These are phyloP conservation scores for Lagopus muta DNA, from an alignment of 2,113 vertebrate genomes.

Conservation along the genomic window DNA sequence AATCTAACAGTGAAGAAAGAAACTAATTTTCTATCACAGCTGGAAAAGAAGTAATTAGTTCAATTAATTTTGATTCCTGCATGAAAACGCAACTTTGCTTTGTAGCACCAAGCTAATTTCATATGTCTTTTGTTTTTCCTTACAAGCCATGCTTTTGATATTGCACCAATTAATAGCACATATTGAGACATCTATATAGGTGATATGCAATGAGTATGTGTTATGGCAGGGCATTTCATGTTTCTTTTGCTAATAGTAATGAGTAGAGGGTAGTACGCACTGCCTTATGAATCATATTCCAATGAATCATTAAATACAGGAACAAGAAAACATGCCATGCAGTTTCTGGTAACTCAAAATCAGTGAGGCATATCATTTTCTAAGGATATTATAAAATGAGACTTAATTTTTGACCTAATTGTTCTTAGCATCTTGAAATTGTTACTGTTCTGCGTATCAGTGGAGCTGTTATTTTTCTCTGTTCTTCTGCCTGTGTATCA, in stretches of 20 bases:
- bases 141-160: neutral
- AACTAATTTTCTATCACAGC: neutral
- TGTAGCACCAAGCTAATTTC: neutral
- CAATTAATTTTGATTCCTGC: neutral
- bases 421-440: neutral
- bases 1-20: neutral
- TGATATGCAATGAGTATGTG: neutral
- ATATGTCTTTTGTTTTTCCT: neutral
- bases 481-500: neutral
- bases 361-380: neutral
- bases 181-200: neutral
- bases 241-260: neutral
- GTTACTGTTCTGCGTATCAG: neutral
- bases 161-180: neutral
- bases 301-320: neutral
- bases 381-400: neutral
- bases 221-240: neutral
- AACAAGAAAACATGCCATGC: neutral
- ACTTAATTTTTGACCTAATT: neutral
- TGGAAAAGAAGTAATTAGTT: neutral
- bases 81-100: neutral
- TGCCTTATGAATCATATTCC: neutral
- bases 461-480: neutral
- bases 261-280: neutral
- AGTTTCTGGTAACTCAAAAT: neutral